A percentile compares a stretch with the other conserved stretches of the same genome.
Conservation (phyloP, 1,140 invertebrate species). For the Drosophila gunungcola region DNA sequence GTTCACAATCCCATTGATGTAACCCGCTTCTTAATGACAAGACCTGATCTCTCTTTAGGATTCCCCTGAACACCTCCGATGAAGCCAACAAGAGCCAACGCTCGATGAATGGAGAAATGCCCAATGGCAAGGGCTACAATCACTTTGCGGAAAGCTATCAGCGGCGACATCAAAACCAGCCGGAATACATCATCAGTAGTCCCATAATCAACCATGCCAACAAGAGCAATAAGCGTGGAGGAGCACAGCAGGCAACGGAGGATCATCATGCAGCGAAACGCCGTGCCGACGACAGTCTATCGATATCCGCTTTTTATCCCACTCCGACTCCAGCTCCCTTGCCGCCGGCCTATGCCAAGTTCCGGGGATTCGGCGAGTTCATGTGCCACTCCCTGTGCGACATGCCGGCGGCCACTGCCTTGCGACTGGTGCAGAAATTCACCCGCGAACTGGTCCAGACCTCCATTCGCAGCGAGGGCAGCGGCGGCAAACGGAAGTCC, state of each 20-base stretch:
- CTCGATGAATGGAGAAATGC: constrained; percentile 33
- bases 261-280: constrained; percentile 18
- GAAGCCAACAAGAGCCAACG: constrained; percentile 29
- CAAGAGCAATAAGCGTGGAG: constrained; percentile 1
- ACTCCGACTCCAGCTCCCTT: constrained; percentile 3
- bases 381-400: constrained; percentile 73
- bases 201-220: constrained; percentile 18
- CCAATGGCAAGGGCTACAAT: constrained; percentile 45
- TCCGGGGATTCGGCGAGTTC: constrained; percentile 81
- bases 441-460: constrained; percentile 75
- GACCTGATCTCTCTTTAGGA: constrained; percentile 27
- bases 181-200: constrained; percentile 35
- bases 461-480: constrained; percentile 26
- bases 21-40: not conserved
- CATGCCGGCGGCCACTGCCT: constrained; percentile 60
- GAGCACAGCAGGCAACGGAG: not conserved
- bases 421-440: constrained; percentile 78
- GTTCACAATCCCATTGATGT: not conserved
- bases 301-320: constrained; percentile 20
- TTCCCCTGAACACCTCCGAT: constrained; percentile 47
- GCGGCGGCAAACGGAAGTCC: constrained; percentile 9
- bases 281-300: not conserved
- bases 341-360: constrained; percentile 61
- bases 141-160: constrained; percentile 21
- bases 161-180: constrained; percentile 33